Base-by-base conservation (phyloP, 2,113 vertebrate species). In the Thermophis baileyi region DNA sequence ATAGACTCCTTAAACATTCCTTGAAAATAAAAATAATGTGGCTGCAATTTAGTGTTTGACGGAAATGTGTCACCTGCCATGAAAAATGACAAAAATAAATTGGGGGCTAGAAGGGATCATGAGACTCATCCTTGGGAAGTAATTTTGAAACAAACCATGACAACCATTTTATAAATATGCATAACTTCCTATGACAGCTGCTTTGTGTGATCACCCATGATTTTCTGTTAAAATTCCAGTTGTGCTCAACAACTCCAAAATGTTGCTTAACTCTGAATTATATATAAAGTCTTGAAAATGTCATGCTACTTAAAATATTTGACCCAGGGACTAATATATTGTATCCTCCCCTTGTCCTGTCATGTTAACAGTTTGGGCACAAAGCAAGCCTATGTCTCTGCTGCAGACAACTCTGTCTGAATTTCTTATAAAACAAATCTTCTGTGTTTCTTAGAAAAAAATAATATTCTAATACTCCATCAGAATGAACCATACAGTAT, bases 301-400 rank as follows among this genome's bases (percentile, higher is more conserved):
- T 18, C 30, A 16, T 54, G 49, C 18, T 81, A 27, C 49, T 81
- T 50, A 10, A 22, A 57, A 93, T 57, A 85, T 3, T 27, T 85
- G 92, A 25, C 22, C 22, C 25, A 47, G 10, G 40, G 40, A 30
- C 49, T 25, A 49, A 88, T 18, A 27, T 40, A 10, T 60, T 81
- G 2, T 24, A 47, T 51, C 14, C 22, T 51, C n/a, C 24, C 47
- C 5, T 24, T 24, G 50, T 22, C 30, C 30, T 81, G 20, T n/a
- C 20, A 24, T 50, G 1, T 40, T 90, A 27, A 49, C 35, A 46
- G 10, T 20, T 85, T 12, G 47, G 5, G 25, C 69, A 20, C 11
- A 7, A 54, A 40, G n/a, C 54, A 46, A 1, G 3, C 24, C 3
- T 89, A 6, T 87, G 27, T 7, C 49, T 86, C 25, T 0, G 0